phyloP scores from a whole-genome alignment of 2,797 vertebrate genomes.

The Dryobates pubescens region DNA sequence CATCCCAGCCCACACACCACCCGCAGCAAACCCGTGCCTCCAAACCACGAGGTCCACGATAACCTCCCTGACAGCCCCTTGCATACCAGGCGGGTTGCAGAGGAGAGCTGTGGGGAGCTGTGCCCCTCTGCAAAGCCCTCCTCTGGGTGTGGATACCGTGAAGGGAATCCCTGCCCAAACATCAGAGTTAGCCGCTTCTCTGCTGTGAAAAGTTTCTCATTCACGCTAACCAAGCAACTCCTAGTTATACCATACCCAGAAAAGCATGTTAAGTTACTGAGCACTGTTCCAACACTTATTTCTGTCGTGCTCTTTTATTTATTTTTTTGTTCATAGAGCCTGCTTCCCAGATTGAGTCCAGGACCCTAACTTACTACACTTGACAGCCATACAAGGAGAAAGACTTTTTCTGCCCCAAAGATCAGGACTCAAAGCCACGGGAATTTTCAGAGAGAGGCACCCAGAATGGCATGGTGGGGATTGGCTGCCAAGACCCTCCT shows the following conservation, averaged over 20 bases:
- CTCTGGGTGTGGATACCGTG: accelerated
- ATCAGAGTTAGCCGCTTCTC: neutral
- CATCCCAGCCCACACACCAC: neutral
- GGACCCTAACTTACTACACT: neutral
- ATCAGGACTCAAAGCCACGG: neutral
- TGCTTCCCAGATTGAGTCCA: neutral
- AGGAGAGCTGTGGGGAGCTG: neutral
- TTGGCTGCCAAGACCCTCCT: neutral
- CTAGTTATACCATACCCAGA: neutral
- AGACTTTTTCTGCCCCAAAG: neutral
- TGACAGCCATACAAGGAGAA: neutral
- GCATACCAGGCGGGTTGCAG: accelerated
- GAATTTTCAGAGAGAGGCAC: neutral
- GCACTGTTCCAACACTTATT: neutral
- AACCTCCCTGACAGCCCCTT: neutral
- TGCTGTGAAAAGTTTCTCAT: neutral
- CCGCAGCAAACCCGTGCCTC: accelerated
- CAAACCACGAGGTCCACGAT: accelerated
- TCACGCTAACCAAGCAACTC: neutral
- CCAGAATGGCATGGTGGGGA: accelerated
- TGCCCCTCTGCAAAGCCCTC: neutral
- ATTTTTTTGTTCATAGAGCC: neutral
- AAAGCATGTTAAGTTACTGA: neutral
- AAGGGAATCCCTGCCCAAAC: accelerated
- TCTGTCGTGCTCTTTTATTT: neutral